Percentiles rank a stretch among this genome's conserved stretches.
phyloP scores from a whole-genome alignment of 2,113 vertebrate species.

The Elephas maximus region DNA sequence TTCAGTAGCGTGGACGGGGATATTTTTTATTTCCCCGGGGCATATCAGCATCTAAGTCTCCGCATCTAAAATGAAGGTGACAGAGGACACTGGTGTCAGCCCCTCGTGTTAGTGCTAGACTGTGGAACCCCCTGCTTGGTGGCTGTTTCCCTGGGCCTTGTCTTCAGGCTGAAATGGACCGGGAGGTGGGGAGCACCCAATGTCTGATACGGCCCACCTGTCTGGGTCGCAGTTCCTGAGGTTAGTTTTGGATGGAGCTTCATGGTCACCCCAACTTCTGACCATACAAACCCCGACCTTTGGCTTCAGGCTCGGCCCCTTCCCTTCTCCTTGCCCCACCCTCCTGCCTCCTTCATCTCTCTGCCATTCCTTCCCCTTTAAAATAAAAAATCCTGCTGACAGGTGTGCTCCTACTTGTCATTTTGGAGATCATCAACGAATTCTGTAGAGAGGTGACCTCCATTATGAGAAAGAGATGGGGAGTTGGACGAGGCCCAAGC shows the following conservation, averaged over 20 bases:
- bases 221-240: neutral
- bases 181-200: accelerated
- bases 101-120: neutral
- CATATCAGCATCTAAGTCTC: accelerated
- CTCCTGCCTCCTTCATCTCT: conserved; percentile 39
- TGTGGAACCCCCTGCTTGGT: accelerated
- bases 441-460: conserved; percentile 89
- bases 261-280: neutral
- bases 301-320: conserved; percentile 30
- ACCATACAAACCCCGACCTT: conserved; percentile 68
- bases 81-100: neutral
- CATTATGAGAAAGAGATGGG: conserved; percentile 79
- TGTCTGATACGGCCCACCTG: neutral
- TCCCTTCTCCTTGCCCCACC: conserved; percentile 60
- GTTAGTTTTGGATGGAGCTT: neutral
- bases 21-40: neutral
- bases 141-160: neutral
- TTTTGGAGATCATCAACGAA: conserved; percentile 85
- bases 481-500: conserved; percentile 85
- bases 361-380: conserved; percentile 58
- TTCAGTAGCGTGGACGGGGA: accelerated
- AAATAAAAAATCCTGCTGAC: conserved; percentile 81
- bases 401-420: conserved; percentile 82
- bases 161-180: accelerated
- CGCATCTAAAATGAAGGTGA: neutral